Percentiles rank a stretch among this genome's conserved stretches.
phyloP scores from a whole-genome alignment of 2,797 vertebrate species.

The Acipenser transmontanus region DNA sequence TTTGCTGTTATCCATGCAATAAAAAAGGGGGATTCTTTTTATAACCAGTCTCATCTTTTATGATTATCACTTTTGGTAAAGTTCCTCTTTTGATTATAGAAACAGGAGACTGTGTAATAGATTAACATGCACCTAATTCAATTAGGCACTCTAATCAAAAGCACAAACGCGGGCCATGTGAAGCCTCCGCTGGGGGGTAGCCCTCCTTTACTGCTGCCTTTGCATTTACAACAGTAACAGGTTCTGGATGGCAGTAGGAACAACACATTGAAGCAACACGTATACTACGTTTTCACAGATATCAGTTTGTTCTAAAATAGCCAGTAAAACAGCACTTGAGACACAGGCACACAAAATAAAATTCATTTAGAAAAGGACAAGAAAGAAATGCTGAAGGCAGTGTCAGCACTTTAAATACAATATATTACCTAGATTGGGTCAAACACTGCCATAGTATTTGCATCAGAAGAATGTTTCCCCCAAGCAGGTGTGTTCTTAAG shows the following conservation, averaged over 20 bases:
- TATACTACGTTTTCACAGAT: conserved; percentile 18
- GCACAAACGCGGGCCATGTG: neutral
- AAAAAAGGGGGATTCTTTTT: too few relatives aligned
- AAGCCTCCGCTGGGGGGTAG: neutral
- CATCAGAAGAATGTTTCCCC: neutral
- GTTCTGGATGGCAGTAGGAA: conserved; percentile 5
- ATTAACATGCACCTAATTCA: too few relatives aligned
- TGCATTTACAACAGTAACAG: conserved; percentile 14
- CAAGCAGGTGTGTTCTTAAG: conserved; percentile 36
- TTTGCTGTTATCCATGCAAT: too few relatives aligned
- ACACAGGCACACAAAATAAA: conserved; percentile 51
- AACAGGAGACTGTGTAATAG: too few relatives aligned
- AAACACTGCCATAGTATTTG: conserved; percentile 1
- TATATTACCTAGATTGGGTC: conserved; percentile 12
- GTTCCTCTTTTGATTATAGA: neutral
- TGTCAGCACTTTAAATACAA: conserved; percentile 24
- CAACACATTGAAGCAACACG: conserved; percentile 4
- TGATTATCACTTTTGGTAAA: neutral
- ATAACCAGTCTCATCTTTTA: neutral
- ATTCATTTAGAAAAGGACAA: conserved; percentile 48
- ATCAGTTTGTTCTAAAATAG: conserved; percentile 28
- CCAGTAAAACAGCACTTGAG: conserved; percentile 43
- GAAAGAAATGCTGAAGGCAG: conserved; percentile 34
- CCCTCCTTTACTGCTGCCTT: neutral
- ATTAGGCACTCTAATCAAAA: too few relatives aligned